These are phyloP conservation scores for Corythaixoides concolor DNA, from an alignment of 2,113 vertebrate genomes.

Conservation along the genomic window DNA sequence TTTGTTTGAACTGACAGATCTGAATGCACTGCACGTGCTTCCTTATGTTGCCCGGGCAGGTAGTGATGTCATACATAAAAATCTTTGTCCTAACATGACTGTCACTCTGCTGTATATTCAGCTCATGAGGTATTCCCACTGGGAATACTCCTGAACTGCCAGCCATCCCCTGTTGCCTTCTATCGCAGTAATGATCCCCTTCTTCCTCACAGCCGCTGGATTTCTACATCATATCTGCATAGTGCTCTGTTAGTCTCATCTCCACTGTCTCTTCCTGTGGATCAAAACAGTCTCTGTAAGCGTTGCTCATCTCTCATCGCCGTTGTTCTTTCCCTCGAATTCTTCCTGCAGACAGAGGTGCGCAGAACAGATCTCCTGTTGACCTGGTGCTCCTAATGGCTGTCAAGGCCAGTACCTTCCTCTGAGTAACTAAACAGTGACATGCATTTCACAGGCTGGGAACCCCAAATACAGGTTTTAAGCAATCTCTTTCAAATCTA, in stretches of 20 bases:
- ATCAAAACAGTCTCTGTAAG: neutral
- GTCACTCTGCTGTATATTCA: neutral
- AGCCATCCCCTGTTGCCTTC: neutral
- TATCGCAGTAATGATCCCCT: neutral
- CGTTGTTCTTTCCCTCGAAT: neutral
- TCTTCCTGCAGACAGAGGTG: neutral
- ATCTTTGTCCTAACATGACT: neutral
- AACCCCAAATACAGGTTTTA: neutral
- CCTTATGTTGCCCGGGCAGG: neutral
- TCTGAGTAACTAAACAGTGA: neutral
- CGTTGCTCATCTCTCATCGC: neutral
- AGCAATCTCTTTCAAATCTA: neutral
- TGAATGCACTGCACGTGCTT: neutral
- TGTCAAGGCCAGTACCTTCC: neutral
- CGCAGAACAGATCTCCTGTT: neutral
- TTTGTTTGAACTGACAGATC: neutral
- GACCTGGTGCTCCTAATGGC: neutral
- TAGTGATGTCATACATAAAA: neutral
- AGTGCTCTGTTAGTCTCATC: neutral
- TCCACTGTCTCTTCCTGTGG: neutral
- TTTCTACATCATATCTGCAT: neutral
- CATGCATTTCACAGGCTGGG: neutral
- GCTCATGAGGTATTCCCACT: neutral
- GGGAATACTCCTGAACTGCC: neutral
- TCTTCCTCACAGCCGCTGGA: neutral